phyloP scores from a whole-genome alignment of 2,113 vertebrate species.

The Clupea harengus region DNA sequence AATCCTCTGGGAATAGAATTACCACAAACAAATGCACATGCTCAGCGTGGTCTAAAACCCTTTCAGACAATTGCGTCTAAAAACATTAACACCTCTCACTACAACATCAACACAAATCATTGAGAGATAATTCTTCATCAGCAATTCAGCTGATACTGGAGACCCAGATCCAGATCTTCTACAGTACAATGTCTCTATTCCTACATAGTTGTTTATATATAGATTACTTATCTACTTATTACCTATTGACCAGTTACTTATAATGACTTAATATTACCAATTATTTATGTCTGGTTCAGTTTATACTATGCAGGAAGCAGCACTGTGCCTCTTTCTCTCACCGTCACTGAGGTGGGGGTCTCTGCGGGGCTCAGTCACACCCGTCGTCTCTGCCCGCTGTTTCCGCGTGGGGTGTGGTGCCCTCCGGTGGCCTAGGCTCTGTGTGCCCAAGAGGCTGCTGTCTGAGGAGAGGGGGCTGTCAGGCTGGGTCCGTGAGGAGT shows the following conservation, averaged over 20 bases:
- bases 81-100: neutral
- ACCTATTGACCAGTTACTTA: neutral
- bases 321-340: conserved; percentile 39
- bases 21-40: neutral
- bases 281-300: neutral
- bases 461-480: conserved; percentile 54
- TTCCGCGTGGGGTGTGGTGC: conserved; percentile 57
- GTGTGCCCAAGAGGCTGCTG: conserved; percentile 52
- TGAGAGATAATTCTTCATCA: neutral
- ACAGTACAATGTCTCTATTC: neutral
- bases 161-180: neutral
- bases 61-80: neutral
- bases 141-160: neutral
- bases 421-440: conserved; percentile 73
- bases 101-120: neutral
- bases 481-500: conserved; percentile 52
- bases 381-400: conserved; percentile 61
- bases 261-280: neutral
- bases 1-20: neutral
- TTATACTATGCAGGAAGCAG: too few species aligned
- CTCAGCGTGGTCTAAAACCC: neutral
- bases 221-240: neutral
- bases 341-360: conserved; percentile 59
- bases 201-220: neutral
- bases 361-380: conserved; percentile 65